Base-by-base conservation (phyloP, 2,797 vertebrate species). In the Furcifer pardalis region DNA sequence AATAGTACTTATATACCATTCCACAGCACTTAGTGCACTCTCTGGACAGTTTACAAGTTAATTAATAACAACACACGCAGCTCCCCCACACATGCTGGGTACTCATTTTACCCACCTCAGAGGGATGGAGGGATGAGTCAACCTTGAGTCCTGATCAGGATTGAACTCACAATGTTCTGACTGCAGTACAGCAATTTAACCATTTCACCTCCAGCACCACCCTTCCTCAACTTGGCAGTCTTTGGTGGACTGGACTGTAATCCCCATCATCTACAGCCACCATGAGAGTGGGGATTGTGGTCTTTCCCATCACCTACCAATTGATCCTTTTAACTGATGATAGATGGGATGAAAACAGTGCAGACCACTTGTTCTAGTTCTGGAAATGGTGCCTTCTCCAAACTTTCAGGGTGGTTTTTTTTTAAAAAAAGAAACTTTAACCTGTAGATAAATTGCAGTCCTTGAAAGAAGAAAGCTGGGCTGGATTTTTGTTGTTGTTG, bases 321-420 rank as follows among this genome's bases (percentile, higher is more conserved):
- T 7, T 56, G 30, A 60, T 72, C 12, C 40, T 62, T 73, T 62
- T 13, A 13, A 46, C 19, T 46, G 40, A 30, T 25, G 5, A 15
- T 6, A 27, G 37, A 3, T 42, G 59, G 15, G n/a, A 63, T 63
- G 19, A 25, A 37, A 63, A 5, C 19, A 9, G 59, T 63, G 42
- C 4, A 4, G 40, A 42, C 15, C 60, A 75, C 63, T 63, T 81
- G 52, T 68, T 81, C 35, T 81, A 23, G 46, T 15, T 42, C 30
- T 65, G 56, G 73, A 37, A 37, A 27, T 35, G n/a, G 1, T 42
- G 74, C 21, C 30, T 60, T 21, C n/a, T 30, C 49, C 13, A 40
- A 60, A 79, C n/a, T 52, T 75, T 42, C 59, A 32, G 66, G n/a
- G n/a, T n/a, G n/a, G 13, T 69, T 77, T 82, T 46, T n/a, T n/a